Conservation (phyloP, 2,113 vertebrate species). For the Odocoileus hemionus region DNA sequence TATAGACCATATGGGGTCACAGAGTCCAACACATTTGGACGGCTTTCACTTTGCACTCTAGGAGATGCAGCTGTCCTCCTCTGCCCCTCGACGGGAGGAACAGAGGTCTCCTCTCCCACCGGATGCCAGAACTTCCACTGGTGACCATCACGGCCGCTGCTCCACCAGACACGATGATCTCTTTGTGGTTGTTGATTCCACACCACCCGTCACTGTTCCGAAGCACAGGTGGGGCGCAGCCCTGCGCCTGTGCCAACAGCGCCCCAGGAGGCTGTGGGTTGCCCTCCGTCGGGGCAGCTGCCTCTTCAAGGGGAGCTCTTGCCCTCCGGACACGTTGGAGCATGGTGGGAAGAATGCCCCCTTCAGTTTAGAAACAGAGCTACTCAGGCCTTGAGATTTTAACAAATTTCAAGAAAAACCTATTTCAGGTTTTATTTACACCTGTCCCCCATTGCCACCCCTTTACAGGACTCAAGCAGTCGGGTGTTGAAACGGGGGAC, state of each 20-base stretch:
- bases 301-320: not conserved
- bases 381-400: not conserved
- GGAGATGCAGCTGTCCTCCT: not conserved
- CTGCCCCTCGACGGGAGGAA: not conserved
- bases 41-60: not conserved
- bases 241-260: not conserved
- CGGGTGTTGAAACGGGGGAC: not conserved
- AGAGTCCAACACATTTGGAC: not conserved
- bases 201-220: no score
- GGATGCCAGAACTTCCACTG: not conserved
- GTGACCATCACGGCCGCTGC: not conserved
- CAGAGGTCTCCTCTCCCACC: not conserved
- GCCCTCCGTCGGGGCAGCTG: no score
- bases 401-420: not conserved
- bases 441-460: not conserved
- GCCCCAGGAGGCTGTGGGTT: not conserved
- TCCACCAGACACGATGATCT: not conserved
- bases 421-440: not conserved
- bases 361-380: not conserved
- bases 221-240: rapidly evolving
- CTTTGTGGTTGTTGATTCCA: no score
- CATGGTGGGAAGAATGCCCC: not conserved
- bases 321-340: rapidly evolving
- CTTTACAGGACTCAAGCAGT: not conserved
- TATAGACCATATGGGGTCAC: not conserved